Evolutionary conservation across 2,888 invertebrate genomes (phyloP), one percentile per base, ranked within the genome.

Genomic region (Siphlonurus alternatus): DNA sequence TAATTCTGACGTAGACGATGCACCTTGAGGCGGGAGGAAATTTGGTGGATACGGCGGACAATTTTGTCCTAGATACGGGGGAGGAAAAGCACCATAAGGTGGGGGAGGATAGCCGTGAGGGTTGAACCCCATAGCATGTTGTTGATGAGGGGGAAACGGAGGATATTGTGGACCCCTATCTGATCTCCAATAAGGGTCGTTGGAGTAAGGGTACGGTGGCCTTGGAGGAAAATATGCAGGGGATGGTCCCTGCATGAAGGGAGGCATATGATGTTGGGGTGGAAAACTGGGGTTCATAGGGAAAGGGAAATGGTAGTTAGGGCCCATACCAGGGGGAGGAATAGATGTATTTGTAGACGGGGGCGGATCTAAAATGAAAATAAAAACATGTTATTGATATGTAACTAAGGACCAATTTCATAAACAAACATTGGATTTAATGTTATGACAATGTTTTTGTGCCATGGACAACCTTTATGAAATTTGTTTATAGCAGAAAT

Each of bases 1-100:
- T 70, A 73, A 74, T 23, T 74, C 73, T 70, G 74, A 72, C 53
- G 73, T 74, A 65, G 75, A 75, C 19, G 76, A 66, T 64, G 75
- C 69, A 38, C 72, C 71, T 24, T 75, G 74, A 2, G 74, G 71
- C 64, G 74, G 75, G 67, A 74, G 74, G 65, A 75, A 74, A 66
- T 72, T 74, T 54, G 75, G 73, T 66, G 75, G 69, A 62, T 76
- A 74, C 24, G 70, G 68, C 25, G 71, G 66, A 61, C 71, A 73
- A 64, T 73, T 74, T 2, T 74, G 73, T 64, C 74, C 76, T 20
- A 74, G 74, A 68, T 74, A 75, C 64, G 56, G 56, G 23, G 59
- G 63, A 61, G 25, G 61, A 60, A 7, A 64, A 7, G 63, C 67
- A 20, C 51, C 61, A 64, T 65, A 64, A 24, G 63, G 63, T 3